A percentile compares a stretch with the other conserved stretches of the same genome.
Evolutionary conservation across 1,140 invertebrate species (phyloP).

Genomic region (Brachystomella parvula): DNA sequence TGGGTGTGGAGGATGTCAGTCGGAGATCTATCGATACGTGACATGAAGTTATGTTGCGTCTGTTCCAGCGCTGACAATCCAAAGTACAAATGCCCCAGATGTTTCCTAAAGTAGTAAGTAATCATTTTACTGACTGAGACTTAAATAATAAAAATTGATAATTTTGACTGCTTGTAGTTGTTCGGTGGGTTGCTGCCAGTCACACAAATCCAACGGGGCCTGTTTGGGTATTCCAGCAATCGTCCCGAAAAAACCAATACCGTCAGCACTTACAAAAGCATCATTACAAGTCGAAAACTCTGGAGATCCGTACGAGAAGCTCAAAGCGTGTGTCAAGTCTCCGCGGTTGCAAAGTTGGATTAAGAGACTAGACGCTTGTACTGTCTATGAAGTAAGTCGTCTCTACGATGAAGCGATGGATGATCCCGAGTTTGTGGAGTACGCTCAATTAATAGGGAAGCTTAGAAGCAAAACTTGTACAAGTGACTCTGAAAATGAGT

Average conservation of each 20-base stretch:
- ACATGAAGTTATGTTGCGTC: no score
- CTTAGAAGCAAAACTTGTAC: no score
- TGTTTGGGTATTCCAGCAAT: neutral
- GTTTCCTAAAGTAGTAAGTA: constrained; percentile 20
- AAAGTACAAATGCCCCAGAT: constrained; percentile 21
- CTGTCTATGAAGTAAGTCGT: neutral
- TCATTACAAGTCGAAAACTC: neutral
- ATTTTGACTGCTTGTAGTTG: constrained; percentile 18
- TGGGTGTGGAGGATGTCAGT: no score
- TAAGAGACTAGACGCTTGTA: neutral
- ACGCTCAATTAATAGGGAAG: neutral
- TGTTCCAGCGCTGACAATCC: neutral
- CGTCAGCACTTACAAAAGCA: neutral
- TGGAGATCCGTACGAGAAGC: neutral
- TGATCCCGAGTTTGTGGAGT: neutral
- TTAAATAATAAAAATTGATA: neutral
- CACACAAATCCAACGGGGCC: constrained; percentile 13
- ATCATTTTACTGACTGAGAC: neutral
- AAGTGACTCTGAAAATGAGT: no score
- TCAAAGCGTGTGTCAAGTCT: neutral
- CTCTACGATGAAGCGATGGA: neutral
- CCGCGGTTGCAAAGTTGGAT: neutral
- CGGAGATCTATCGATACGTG: no score
- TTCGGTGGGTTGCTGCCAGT: constrained; percentile 22
- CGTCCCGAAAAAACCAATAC: neutral